phyloP scores from a whole-genome alignment of 2,797 vertebrate species.

The Trematomus bernacchii region DNA sequence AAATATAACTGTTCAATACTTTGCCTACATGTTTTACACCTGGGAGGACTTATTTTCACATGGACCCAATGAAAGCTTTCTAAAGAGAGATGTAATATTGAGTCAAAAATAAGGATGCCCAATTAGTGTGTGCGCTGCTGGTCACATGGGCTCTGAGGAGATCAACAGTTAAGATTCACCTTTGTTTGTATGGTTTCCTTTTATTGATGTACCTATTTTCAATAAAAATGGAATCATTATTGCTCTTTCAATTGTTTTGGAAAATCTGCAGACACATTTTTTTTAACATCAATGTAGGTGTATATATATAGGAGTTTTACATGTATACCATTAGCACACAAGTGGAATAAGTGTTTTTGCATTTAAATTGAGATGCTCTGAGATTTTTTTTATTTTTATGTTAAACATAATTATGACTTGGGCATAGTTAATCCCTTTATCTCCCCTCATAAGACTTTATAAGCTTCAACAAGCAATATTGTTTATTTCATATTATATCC shows the following conservation, averaged over 20 bases:
- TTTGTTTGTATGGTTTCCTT: not conserved
- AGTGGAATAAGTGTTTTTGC: not conserved
- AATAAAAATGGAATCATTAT: not conserved
- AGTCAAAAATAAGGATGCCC: not conserved
- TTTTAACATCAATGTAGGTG: not conserved
- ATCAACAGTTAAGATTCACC: not conserved
- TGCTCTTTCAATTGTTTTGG: not conserved
- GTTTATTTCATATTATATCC: not conserved
- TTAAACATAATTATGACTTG: not conserved
- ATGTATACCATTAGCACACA: not conserved
- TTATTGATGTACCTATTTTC: not conserved
- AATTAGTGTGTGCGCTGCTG: not conserved
- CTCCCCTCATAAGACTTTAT: not conserved
- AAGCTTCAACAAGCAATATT: not conserved
- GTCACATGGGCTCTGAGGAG: not conserved
- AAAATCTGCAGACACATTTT: too few relatives aligned
- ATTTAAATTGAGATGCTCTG: not conserved
- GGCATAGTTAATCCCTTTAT: not conserved
- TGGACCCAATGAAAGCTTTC: not conserved
- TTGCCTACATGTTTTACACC: slow-evolving; percentile 12
- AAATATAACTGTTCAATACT: not conserved
- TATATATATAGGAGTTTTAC: too few relatives aligned
- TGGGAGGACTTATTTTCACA: not conserved
- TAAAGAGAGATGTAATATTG: not conserved
- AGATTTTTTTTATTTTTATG: not conserved